Base-by-base conservation (phyloP, 2,113 vertebrate species). In the Silurus glanis region DNA sequence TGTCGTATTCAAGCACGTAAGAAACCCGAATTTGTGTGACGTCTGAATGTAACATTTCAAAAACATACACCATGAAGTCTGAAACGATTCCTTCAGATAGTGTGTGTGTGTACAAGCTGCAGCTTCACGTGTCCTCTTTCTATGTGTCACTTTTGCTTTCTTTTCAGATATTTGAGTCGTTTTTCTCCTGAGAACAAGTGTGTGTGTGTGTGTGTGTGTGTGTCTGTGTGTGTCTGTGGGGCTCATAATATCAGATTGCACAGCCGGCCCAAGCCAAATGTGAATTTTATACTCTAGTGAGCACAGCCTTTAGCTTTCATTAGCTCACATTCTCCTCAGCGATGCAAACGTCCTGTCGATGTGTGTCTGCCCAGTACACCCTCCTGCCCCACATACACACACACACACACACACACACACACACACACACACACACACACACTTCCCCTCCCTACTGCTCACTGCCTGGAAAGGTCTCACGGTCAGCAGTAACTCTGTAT, bases 241-340 rank as follows among this genome's bases (percentile, higher is more conserved):
- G 87, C 93, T 95, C 94, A 89, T 97, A 89, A 92, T 95, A 96
- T 95, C 94, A 94, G 90, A 93, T 95, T 96, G 94, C 94, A 84
- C 91, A 93, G 93, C 93, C 94, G 88, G 90, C 92, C 93, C 85
- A 86, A 89, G 92, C 94, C 94, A 91, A 95, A 95, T 94, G 95
- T 93, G 93, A 95, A 96, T 95, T 96, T 95, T 96, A 95, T 95
- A 93, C 95, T 96, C 94, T 92, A 91, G 89, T 94, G 93, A 96
- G 93, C 94, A 91, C 93, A 93, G 95, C 93, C 94, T 93, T 95
- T 94, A 93, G 94, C 93, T 95, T 96, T 96, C 95, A 96, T 97
- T 95, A 96, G 95, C 93, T 95, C 95, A 93, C 93, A 95, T 95
- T 95, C 93, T 94, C 92, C 90, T 92, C 94, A 95, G 93, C 93